phyloP scores from a whole-genome alignment of 2,888 invertebrate species.

The Andricus curvator region DNA sequence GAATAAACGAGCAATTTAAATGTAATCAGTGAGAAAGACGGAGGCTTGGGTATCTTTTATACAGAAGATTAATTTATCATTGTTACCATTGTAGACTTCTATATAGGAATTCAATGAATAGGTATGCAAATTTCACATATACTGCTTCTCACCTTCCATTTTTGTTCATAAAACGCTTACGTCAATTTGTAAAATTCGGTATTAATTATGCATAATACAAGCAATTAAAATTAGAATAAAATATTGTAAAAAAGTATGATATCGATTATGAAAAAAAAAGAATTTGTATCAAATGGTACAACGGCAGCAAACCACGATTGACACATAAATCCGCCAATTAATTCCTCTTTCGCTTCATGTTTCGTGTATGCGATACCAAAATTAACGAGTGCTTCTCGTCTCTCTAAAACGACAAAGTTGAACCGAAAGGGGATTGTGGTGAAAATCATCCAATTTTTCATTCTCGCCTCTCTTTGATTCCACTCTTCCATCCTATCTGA shows the following conservation, averaged over 20 bases:
- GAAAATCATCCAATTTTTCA: background rate
- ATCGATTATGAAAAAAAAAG: background rate
- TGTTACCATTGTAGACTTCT: background rate
- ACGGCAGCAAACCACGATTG: background rate
- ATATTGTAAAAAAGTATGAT: too few species aligned
- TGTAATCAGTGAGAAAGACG: background rate
- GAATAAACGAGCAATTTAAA: background rate
- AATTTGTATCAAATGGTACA: background rate
- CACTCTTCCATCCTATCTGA: slow-evolving; percentile 67
- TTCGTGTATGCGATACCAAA: background rate
- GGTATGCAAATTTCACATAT: background rate
- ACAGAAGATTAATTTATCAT: background rate
- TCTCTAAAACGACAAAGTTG: background rate
- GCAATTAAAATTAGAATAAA: too few species aligned
- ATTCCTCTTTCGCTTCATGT: background rate
- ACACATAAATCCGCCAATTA: background rate
- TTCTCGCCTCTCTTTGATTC: slow-evolving; percentile 54
- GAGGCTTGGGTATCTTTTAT: background rate
- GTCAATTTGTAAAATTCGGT: too few species aligned
- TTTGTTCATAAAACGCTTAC: background rate
- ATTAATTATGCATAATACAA: background rate
- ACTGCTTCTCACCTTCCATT: background rate
- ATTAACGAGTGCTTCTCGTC: background rate
- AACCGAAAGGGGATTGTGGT: background rate
- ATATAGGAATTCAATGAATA: background rate